These are phyloP conservation scores for Chiridota heheva DNA, from an alignment of 35 echinoderm and acorn worm species.

Conservation along the genomic window DNA sequence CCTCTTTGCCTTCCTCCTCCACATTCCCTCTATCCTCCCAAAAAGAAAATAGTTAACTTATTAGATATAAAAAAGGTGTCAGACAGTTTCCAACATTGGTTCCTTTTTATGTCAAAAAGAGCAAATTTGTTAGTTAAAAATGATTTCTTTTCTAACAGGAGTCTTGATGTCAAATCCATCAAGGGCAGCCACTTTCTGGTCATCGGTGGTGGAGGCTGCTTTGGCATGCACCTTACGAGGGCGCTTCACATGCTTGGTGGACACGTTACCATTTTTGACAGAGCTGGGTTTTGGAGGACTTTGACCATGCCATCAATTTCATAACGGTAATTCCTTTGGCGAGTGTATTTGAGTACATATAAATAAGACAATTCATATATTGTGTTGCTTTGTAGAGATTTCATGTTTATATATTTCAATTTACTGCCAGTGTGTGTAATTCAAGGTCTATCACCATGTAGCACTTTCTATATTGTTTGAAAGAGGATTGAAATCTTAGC, in stretches of 20 bases:
- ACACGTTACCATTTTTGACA: slow-evolving; percentile 74
- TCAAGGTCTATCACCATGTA: too few species aligned
- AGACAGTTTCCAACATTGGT: not conserved
- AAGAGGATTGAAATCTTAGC: too few species aligned
- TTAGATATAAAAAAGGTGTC: not conserved
- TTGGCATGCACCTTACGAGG: slow-evolving; percentile 84
- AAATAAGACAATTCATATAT: too few species aligned
- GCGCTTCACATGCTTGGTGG: slow-evolving; percentile 75
- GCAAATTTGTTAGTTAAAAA: not conserved
- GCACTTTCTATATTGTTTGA: too few species aligned
- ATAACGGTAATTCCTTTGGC: slow-evolving; percentile 51
- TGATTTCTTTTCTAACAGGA: slow-evolving; percentile 32
- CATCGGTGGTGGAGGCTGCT: slow-evolving; percentile 80
- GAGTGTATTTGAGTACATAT: too few species aligned
- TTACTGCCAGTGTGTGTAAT: too few species aligned
- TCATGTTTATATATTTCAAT: too few species aligned
- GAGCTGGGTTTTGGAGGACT: slow-evolving; percentile 64
- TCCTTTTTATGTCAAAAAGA: not conserved
- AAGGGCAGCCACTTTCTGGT: slow-evolving; percentile 60
- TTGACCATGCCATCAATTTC: slow-evolving; percentile 68
- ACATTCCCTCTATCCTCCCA: not conserved
- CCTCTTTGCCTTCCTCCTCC: not conserved
- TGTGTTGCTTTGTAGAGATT: too few species aligned
- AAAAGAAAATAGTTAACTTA: not conserved
- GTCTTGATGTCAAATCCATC: slow-evolving; percentile 76